Base-by-base conservation (phyloP, 2,888 invertebrate species). In the Eupithecia abbreviata region DNA sequence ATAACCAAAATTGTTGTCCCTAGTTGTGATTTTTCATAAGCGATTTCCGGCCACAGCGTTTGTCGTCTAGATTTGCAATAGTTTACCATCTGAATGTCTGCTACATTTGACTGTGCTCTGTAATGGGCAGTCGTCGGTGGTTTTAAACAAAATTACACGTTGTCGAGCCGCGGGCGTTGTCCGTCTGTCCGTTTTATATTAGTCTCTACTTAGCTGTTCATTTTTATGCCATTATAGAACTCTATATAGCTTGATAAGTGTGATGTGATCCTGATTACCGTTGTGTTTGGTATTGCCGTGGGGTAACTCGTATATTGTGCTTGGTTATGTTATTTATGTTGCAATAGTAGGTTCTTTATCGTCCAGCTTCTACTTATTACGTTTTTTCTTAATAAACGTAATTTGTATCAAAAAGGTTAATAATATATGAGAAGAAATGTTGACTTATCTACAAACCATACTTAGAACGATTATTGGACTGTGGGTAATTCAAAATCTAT, bases 121-220 rank as follows among this genome's bases (percentile, higher is more conserved):
- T 78, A 78, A 78, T 78, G 66, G 74, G 45, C 66, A 72, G 68
- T 74, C 74, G 73, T 75, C 77, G 71, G 75, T 62, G 73, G 76
- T 69, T 76, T 78, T 67, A 76, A 78, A 78, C 47, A 74, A 78
- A 78, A 78, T 78, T 78, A 78, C 76, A 78, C 66, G 78, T 78
- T 78, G 72, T 72, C 74, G 69, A 18, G 78, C 78, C 66, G 47
- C 74, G 67, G 66, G 78, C 78, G 42, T 74, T 73, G 78, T 76
- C 78, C 66, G 76, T 73, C 78, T 74, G 76, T 76, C 76, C 76
- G 71, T 74, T 72, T 74, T 70, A 65, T 74, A 78, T 78, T 78
- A 78, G 76, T 78, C 66, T 78, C 72, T 78, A 78, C 78, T 78
- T 78, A 78, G 74, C 75, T 74, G 75, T 74, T 74, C 49, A 68